Conservation (phyloP, 2,888 invertebrate species). For the Leptopilina myrica region DNA sequence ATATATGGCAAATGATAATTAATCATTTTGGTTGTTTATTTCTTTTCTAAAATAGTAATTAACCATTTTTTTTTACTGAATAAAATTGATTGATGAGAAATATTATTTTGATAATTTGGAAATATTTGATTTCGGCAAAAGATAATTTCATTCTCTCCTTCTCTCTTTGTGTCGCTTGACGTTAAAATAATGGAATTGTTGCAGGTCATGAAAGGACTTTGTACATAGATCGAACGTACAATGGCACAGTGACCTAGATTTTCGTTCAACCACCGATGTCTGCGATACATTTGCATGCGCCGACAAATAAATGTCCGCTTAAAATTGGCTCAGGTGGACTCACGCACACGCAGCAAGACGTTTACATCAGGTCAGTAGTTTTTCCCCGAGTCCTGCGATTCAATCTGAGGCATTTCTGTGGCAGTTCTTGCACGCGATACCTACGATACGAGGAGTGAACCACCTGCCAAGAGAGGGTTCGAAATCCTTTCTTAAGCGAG, state of each 20-base stretch:
- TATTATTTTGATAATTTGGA: no score
- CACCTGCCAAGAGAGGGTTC: slow-evolving; percentile 52
- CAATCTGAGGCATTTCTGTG: slow-evolving; percentile 67
- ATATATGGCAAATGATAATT: no score
- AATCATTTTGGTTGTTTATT: not conserved
- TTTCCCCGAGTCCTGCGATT: slow-evolving; percentile 59
- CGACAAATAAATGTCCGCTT: slow-evolving; percentile 66
- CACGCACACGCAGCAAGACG: slow-evolving; percentile 61
- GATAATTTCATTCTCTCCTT: not conserved
- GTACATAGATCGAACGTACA: slow-evolving; percentile 44
- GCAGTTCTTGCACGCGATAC: slow-evolving; percentile 60
- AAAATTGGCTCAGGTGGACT: slow-evolving; percentile 56
- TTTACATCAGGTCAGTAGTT: slow-evolving; percentile 63
- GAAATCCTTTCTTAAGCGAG: slow-evolving; percentile 47
- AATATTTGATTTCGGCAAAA: not conserved
- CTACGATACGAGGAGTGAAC: slow-evolving; percentile 40
- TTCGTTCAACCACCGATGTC: slow-evolving; percentile 43
- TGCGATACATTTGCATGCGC: slow-evolving; percentile 63
- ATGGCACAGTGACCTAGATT: slow-evolving; percentile 67
- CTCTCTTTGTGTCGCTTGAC: slow-evolving; percentile 31
- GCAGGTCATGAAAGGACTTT: slow-evolving; percentile 56
- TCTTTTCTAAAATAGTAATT: not conserved
- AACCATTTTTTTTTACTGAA: not conserved
- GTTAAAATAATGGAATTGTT: slow-evolving; percentile 58
- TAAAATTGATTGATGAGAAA: not conserved